Base-by-base conservation (phyloP, 23 tunicate genomes). In the Corella eumyota region DNA sequence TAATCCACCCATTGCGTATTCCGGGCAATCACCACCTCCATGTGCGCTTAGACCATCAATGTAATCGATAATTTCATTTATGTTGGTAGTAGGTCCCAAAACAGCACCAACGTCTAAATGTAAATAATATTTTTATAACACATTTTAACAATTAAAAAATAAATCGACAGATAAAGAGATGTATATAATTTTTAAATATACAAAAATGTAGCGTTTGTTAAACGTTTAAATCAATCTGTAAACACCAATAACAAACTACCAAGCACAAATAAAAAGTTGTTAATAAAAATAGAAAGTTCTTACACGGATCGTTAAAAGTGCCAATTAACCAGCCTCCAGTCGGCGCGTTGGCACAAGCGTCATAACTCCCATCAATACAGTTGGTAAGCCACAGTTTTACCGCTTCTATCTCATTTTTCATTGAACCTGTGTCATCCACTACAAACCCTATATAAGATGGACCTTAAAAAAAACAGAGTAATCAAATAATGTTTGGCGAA, bases 1-100 rank as follows among this genome's bases (percentile, higher is more conserved):
- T 28, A 83, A 37, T 23, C 93, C 82, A 25, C 83, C 34, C 25
- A 83, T 34, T 6, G 81, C 37, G 25, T 46, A 57, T 58, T 83
- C 82, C 2, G 81, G 82, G 40, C 93, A 83, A 68, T 83, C 93
- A 5, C 77, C 83, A 9, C 93, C 93, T 27, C 83, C 93, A 44
- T 62, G 57, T 9, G 83, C 77, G 17, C 36, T 22, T 20, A 69
- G 48, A 6, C 1, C 40, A 9, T 76, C 77, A 24, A 75, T 60
- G 30, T 50, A 66, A 40, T 50, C 29, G 25, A 75, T 68, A 3
- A 75, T 67, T 9, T 52, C 66, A 32, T 61, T 24, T 20, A 65
- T 52, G 30, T 83, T 72, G 31, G 72, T 62, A 4, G 73, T 65
- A 2, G 93, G 93, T 0, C 93, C 93, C 31, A 68, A 25, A 1